phyloP scores from a whole-genome alignment of 2,888 invertebrate species.

The Amaurobius ferox region DNA sequence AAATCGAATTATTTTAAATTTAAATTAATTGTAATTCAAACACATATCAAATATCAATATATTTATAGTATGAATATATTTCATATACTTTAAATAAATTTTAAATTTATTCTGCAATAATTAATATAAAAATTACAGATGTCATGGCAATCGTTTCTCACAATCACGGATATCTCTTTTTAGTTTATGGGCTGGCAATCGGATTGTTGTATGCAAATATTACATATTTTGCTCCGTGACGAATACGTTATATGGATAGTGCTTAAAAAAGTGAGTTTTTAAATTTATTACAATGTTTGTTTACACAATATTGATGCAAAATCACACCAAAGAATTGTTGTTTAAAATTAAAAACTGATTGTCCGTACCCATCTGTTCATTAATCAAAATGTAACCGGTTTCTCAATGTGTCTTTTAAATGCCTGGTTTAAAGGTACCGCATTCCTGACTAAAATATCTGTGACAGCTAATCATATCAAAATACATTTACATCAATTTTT shows the following conservation, averaged over 20 bases:
- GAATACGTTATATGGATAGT: conserved; percentile 62
- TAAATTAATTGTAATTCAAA: no score
- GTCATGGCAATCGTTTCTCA: background rate
- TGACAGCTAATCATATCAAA: background rate
- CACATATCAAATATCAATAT: no score
- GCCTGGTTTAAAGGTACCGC: conserved; percentile 5
- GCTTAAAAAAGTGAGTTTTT: conserved; percentile 48
- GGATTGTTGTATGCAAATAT: conserved; percentile 48
- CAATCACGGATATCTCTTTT: background rate
- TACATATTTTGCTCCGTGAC: conserved; percentile 37
- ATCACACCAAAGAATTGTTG: background rate
- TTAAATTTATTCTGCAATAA: no score
- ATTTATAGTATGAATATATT: no score
- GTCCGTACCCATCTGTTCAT: background rate
- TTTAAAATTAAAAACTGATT: background rate
- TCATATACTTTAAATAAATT: no score
- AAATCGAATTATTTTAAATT: no score
- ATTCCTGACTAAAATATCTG: background rate
- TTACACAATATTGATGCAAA: background rate
- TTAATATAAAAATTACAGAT: background rate
- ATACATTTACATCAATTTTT: no score
- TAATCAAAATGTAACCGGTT: conserved; percentile 28
- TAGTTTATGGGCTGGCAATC: background rate
- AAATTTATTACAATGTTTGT: background rate
- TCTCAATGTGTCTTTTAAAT: conserved; percentile 20